Evolutionary conservation across 1,140 invertebrate species (phyloP).

Genomic region (Megalonaias nervosa): DNA sequence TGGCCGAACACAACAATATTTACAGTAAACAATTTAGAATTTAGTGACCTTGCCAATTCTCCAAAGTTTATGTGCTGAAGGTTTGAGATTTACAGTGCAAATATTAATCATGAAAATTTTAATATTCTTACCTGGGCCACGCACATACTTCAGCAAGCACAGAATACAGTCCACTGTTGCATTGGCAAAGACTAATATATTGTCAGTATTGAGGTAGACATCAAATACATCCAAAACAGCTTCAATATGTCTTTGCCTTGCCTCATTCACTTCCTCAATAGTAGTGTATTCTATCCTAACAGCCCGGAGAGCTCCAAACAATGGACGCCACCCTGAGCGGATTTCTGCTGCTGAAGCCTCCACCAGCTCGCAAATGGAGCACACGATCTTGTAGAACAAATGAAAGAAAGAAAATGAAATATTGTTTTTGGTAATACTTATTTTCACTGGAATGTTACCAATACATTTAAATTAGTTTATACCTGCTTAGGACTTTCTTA

Average conservation of each 20-base stretch:
- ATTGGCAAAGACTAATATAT: conserved; percentile 93
- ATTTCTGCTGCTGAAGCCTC: conserved; percentile 94
- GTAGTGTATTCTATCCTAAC: conserved; percentile 76
- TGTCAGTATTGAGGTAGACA: conserved; percentile 92
- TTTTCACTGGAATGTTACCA: too few relatives aligned
- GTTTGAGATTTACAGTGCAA: not conserved
- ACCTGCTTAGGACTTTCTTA: not conserved
- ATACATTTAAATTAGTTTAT: too few relatives aligned
- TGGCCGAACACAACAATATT: too few relatives aligned
- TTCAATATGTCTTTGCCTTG: conserved; percentile 74
- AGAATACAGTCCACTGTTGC: conserved; percentile 94
- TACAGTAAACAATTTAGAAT: too few relatives aligned
- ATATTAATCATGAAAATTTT: not conserved
- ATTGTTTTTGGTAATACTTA: too few relatives aligned
- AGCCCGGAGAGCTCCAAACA: conserved; percentile 91
- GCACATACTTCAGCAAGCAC: conserved; percentile 84
- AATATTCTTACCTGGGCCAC: conserved; percentile 71
- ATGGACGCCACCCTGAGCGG: conserved; percentile 91
- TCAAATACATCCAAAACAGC: conserved; percentile 93
- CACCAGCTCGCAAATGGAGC: conserved; percentile 95
- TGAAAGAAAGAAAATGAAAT: too few relatives aligned
- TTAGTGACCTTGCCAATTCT: too few relatives aligned
- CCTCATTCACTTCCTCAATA: conserved; percentile 68
- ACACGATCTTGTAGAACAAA: conserved; percentile 81
- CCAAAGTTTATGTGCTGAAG: too few relatives aligned